Base-by-base conservation (phyloP, 1,140 invertebrate genomes). In the Diprion similis region DNA sequence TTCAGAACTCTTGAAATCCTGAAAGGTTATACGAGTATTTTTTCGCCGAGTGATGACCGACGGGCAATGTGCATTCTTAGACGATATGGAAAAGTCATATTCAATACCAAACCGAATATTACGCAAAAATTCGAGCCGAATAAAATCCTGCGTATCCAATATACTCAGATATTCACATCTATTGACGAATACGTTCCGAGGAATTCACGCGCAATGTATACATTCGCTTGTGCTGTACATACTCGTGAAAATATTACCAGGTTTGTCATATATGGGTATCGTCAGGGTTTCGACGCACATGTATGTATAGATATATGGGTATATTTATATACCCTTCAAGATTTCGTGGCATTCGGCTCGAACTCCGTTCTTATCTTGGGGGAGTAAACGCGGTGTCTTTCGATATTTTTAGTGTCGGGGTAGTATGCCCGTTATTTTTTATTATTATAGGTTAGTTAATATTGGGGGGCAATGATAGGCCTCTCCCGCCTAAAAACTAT, bases 61-160 rank as follows among this genome's bases (percentile, higher is more conserved):
- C 24, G 24, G 24, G 24, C 24, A 6, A 37, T 37, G 24, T 37
- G 6, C 24, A 6, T 37, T 37, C 24, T 37, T 37, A 37, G 24
- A 37, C 24, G 24, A 37, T 37, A 37, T 37, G 24, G 24, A 37
- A 37, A 37, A 37, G 74, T 79, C 75, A 76, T 80, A 78, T 80
- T 75, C 75, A 73, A 80, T 80, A 80, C 78, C 76, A 78, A 73
- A 66, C 75, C 72, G 70, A 46, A 68, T 72, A 78, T 78, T 80
- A 78, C 79, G 68, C 51, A n/a, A 59, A 59, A 9, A 15, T 59
- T 59, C 51, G 11, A 8, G 51, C 9, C 6, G 51, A 59, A 4
- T 17, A 9, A 59, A 59, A 59, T 59, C 51, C 4, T 59, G 11
- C 51, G 11, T 59, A 37, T 37, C 24, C 24, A 37, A 37, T 37